A percentile compares a stretch with the other conserved stretches of the same genome.
These are phyloP conservation scores for Seriola dumerili DNA, from an alignment of 2,113 vertebrate genomes.

Conservation along the genomic window DNA sequence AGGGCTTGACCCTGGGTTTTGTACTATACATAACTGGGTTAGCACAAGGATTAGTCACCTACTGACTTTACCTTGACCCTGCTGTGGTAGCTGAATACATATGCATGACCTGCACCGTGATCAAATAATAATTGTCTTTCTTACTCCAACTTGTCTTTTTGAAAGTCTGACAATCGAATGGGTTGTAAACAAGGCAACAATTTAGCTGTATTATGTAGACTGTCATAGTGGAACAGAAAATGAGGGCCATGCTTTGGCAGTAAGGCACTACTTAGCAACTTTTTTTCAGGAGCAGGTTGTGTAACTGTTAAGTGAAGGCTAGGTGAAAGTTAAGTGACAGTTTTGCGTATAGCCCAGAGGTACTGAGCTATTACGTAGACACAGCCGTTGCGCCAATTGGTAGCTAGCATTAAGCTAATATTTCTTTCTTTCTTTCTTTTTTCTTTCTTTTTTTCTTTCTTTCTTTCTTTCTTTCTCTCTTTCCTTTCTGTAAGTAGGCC, in stretches of 20 bases:
- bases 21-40: slow-evolving; percentile 16
- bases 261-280: too few species aligned
- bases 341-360: too few species aligned
- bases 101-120: not conserved
- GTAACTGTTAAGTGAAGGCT: too few species aligned
- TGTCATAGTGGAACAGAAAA: not conserved
- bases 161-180: not conserved
- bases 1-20: slow-evolving; percentile 12
- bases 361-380: too few species aligned
- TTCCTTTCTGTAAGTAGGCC: slow-evolving; percentile 40
- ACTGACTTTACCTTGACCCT: slow-evolving; percentile 29
- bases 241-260: not conserved
- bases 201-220: not conserved
- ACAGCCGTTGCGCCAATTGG: too few species aligned
- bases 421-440: slow-evolving; percentile 7
- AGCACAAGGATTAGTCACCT: slow-evolving; percentile 2
- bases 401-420: too few species aligned
- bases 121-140: not conserved
- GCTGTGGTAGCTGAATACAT: not conserved
- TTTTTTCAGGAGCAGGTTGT: too few species aligned
- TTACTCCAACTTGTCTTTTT: not conserved
- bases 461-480: slow-evolving; percentile 19
- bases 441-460: slow-evolving; percentile 12
- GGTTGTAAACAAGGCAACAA: not conserved
- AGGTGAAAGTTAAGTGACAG: too few species aligned